Conservation (phyloP, 2,113 vertebrate species). For the Zosterops japonicus region DNA sequence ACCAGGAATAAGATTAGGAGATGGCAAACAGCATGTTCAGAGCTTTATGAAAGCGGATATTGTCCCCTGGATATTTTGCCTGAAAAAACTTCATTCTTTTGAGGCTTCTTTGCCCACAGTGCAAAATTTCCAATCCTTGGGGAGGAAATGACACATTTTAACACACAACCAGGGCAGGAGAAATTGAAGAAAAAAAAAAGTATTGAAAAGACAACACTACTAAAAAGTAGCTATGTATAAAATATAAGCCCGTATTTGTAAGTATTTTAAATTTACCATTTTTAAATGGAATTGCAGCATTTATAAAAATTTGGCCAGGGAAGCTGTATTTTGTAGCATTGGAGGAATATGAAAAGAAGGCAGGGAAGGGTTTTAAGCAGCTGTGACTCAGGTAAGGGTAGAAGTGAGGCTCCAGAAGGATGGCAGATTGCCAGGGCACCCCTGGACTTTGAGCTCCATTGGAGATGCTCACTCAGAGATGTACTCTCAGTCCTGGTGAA, state of each 20-base stretch:
- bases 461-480: neutral
- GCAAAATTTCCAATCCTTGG: neutral
- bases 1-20: slow-evolving; percentile 1
- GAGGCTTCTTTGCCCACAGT: neutral
- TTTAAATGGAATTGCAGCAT: neutral
- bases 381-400: neutral
- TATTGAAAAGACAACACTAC: neutral
- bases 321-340: neutral
- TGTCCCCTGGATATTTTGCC: slow-evolving; percentile 15
- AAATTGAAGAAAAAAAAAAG: neutral
- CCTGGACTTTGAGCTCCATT: neutral
- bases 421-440: neutral
- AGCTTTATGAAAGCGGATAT: slow-evolving; percentile 39
- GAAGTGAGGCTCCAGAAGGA: neutral
- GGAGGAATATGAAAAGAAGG: neutral
- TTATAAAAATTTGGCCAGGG: neutral
- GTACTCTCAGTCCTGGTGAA: neutral
- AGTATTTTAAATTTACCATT: neutral
- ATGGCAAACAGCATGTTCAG: slow-evolving; percentile 1
- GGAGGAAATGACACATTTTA: neutral
- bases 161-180: neutral
- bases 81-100: neutral
- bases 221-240: neutral
- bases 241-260: neutral
- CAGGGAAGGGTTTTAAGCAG: neutral